Base-by-base conservation (phyloP, 2,888 invertebrate species). In the Mesodorylaimus sp. region DNA sequence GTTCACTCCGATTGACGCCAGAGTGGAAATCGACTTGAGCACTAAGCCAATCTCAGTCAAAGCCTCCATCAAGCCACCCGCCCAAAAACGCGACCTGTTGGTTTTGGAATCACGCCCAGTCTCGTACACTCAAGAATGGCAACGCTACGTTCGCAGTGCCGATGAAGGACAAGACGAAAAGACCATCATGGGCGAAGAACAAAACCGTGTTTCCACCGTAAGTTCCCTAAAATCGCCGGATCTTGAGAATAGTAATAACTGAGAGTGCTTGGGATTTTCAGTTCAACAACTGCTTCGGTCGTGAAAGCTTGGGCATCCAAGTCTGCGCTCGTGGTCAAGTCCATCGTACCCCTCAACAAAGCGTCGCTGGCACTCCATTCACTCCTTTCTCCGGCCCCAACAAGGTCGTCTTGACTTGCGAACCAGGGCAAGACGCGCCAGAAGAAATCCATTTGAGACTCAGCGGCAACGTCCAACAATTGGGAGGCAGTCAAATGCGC, bases 151-250 rank as follows among this genome's bases (percentile, higher is more conserved):
- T 21, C 54, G 55, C n/a, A 54, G 54, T 42, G 58, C 55, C 50
- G 42, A 53, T 39, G 56, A 57, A 41, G 48, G 56, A 44, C 56
- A 59, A 42, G n/a, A n/a, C n/a, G 57, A 60, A 53, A 57, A 53
- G 50, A 59, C 59, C 47, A 48, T 61, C 47, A 43, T 45, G 27
- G 47, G 52, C 24, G 53, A 56, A 41, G 51, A 54, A 39, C 52
- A 50, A 48, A 52, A 56, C 45, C 52, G 54, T 28, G 52, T 53
- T 44, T 48, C 39, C 36, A 26, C 49, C 19, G 39, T 25, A 26
- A 45, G 5, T 19, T 7, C 19, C 23, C 7, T 23, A 13, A 41
- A 7, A 21, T n/a, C 10, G 7, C n/a, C 7, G 24, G 19, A n/a
- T 29, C 7, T n/a, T 7, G 7, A 10, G 19, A 23, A 7, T 24